Conservation (phyloP, 2,797 vertebrate species). For the Menidia menidia region DNA sequence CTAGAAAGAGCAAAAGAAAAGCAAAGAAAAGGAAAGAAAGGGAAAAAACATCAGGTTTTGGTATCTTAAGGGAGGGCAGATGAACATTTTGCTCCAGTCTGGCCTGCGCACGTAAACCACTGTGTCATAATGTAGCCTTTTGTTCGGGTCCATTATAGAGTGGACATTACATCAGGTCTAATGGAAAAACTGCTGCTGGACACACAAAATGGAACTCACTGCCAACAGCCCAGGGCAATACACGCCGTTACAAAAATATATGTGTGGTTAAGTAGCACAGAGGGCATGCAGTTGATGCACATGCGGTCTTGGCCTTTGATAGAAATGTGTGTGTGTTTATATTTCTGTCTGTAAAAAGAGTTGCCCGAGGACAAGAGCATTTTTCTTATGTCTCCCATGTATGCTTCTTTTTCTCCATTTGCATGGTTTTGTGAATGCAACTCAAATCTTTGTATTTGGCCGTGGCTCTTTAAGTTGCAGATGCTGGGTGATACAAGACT, state of each 20-base stretch:
- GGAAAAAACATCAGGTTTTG: slow-evolving; percentile 15
- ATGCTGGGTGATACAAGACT: slow-evolving; percentile 3
- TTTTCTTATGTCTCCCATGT: slow-evolving; percentile 3
- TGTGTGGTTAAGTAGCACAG: slow-evolving; percentile 22
- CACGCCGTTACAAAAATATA: slow-evolving; percentile 31
- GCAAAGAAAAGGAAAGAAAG: not conserved
- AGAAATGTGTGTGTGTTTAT: slow-evolving; percentile 13
- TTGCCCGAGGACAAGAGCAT: slow-evolving; percentile 47
- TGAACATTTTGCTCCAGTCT: slow-evolving; percentile 38
- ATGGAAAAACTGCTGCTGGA: slow-evolving; percentile 72
- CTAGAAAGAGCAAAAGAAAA: slow-evolving; percentile 3
- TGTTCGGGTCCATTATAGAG: slow-evolving; percentile 61
- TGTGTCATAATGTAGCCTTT: slow-evolving; percentile 55
- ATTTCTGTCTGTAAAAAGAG: slow-evolving; percentile 12
- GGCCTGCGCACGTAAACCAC: slow-evolving; percentile 42
- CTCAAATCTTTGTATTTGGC: slow-evolving; percentile 19
- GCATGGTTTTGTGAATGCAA: slow-evolving; percentile 16
- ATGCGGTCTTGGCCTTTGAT: slow-evolving; percentile 26
- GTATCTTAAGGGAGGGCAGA: slow-evolving; percentile 13
- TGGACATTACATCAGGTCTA: slow-evolving; percentile 70
- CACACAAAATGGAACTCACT: slow-evolving; percentile 58
- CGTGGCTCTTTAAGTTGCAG: not conserved
- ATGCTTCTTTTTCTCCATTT: slow-evolving; percentile 4
- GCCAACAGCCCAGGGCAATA: slow-evolving; percentile 44
- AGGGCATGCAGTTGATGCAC: slow-evolving; percentile 13